Percentiles rank a stretch among this genome's conserved stretches.
These are phyloP conservation scores for Perizoma affinitatum DNA, from an alignment of 2,888 invertebrate species.

Conservation along the genomic window DNA sequence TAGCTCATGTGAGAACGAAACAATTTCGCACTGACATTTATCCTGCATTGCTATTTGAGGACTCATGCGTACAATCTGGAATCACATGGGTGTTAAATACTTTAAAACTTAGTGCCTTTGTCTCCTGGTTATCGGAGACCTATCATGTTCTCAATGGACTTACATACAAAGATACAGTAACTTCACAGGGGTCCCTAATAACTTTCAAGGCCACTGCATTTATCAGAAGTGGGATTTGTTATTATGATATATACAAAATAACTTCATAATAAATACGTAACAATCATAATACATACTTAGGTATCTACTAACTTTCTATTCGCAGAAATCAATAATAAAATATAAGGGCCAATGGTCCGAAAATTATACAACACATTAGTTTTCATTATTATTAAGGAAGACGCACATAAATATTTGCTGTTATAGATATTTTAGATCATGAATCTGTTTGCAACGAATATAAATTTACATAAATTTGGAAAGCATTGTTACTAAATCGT, in stretches of 20 bases:
- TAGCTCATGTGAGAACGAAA: slow-evolving; percentile 41
- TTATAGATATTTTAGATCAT: slow-evolving; percentile 28
- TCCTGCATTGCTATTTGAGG: slow-evolving; percentile 15
- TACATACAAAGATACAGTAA: too few species aligned
- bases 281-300: too few species aligned
- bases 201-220: too few species aligned
- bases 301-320: neutral
- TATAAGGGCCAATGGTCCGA: slow-evolving; percentile 12
- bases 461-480: slow-evolving; percentile 25
- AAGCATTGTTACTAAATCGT: slow-evolving; percentile 28
- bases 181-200: too few species aligned
- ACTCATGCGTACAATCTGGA: slow-evolving; percentile 1
- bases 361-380: slow-evolving; percentile 19
- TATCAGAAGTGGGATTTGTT: too few species aligned
- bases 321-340: slow-evolving; percentile 18
- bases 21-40: slow-evolving; percentile 15
- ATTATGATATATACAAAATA: too few species aligned
- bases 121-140: too few species aligned
- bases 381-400: slow-evolving; percentile 36
- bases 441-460: slow-evolving; percentile 22
- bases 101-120: neutral
- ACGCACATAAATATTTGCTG: slow-evolving; percentile 28
- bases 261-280: too few species aligned
- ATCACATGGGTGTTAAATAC: neutral
- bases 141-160: too few species aligned